phyloP scores from a whole-genome alignment of 2,888 invertebrate species.

The Cosmia trapezina region DNA sequence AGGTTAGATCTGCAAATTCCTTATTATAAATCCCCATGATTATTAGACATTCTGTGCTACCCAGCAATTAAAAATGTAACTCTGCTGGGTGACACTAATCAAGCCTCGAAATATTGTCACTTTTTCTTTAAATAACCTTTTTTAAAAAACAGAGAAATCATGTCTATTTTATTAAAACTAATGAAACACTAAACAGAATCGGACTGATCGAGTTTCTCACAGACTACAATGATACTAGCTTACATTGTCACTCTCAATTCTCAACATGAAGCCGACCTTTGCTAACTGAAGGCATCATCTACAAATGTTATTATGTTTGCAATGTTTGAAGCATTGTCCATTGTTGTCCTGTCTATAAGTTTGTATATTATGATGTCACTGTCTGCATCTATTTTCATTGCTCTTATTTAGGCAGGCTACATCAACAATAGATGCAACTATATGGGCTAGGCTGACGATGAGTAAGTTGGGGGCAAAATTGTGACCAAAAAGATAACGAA shows the following conservation, averaged over 20 bases:
- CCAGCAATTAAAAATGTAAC: constrained; percentile 12
- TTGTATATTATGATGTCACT: constrained; percentile 47
- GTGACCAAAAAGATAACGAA: no score
- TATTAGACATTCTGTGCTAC: background rate
- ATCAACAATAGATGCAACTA: constrained; percentile 8
- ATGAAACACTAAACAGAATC: background rate
- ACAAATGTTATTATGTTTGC: constrained; percentile 38
- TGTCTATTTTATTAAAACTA: background rate
- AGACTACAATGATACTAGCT: background rate
- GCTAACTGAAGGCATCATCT: background rate
- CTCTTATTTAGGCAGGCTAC: constrained; percentile 1
- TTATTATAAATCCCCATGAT: constrained; percentile 36
- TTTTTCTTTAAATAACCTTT: background rate
- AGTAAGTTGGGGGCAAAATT: background rate
- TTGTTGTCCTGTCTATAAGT: constrained; percentile 52
- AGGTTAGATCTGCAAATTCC: constrained; percentile 35
- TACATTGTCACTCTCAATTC: constrained; percentile 10
- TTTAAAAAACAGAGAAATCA: background rate
- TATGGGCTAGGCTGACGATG: background rate
- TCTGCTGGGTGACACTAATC: constrained; percentile 29
- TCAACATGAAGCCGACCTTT: constrained; percentile 20
- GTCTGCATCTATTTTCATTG: constrained; percentile 33
- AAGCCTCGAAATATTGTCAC: background rate
- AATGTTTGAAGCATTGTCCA: constrained; percentile 39
- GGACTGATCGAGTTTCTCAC: background rate